Evolutionary conservation across 30 jellyfish, hydroid and myxozoan species (phyloP), one percentile per base, ranked within the genome.

Genomic region (Aurelia aurita): DNA sequence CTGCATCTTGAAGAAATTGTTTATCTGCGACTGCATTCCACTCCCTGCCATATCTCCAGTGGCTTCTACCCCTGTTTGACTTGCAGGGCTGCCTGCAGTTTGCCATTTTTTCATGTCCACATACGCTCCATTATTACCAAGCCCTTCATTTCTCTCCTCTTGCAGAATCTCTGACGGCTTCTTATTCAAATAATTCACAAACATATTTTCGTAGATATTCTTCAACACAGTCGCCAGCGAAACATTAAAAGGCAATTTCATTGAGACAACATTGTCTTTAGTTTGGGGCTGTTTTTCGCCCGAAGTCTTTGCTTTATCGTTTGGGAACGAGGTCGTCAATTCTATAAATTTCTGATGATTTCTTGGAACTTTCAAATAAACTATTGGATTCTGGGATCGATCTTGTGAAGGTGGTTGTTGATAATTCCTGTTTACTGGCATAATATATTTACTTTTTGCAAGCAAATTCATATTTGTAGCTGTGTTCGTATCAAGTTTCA

Each of bases 121-220:
- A n/a, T 47, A 19, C 63, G 22, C 25, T 26, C 28, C 79, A 26
- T 43, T 49, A n/a, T 27, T 3, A 22, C 53, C 32, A 22, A 28
- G 28, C 13, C 58, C 78, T 28, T 51, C 46, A 54, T 19, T 53
- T 47, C 53, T 26, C 21, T 63, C 65, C 12, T 63, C 82, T 25
- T 53, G 60, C 46, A 69, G 3, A 29, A 80, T 68, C 55, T 89
- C 88, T 23, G 82, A 23, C 27, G 98, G 98, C 20, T 72, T 88
- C 32, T 81, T 89, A 53, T 95, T 95, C 76, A 89, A 69, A 74
- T 95, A 95, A 57, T 95, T 77, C 63, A 63, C 98, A 82, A 91
- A 95, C 99, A 95, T 95, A 47, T 89, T 97, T 21, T 95, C 95
- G 66, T 95, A 95, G 3, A 95, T 95, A 44, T 95, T 95, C 74